These are phyloP conservation scores for Listronotus oregonensis DNA, from an alignment of 1,140 invertebrate genomes.

Conservation along the genomic window DNA sequence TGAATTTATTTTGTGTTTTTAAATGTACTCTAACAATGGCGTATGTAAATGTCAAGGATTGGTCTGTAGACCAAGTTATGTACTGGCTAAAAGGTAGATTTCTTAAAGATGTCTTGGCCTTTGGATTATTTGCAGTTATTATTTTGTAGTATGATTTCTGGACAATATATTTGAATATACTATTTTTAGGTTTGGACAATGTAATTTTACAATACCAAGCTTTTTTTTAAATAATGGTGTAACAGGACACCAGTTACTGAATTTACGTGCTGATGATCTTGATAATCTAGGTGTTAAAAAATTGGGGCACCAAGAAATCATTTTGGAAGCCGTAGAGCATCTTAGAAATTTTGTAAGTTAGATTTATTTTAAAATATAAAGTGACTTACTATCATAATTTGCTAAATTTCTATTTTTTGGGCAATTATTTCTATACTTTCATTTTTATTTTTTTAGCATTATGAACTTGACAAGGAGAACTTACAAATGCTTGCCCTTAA, in stretches of 20 bases:
- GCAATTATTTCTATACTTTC: no score
- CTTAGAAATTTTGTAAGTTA: slow-evolving; percentile 82
- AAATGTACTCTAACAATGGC: slow-evolving; percentile 62
- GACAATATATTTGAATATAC: slow-evolving; percentile 13
- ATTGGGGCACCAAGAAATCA: slow-evolving; percentile 90
- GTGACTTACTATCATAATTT: no score
- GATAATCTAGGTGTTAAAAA: slow-evolving; percentile 82
- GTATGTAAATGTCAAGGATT: slow-evolving; percentile 88
- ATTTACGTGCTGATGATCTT: slow-evolving; percentile 82
- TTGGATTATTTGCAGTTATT: background rate
- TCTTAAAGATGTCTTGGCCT: slow-evolving; percentile 11
- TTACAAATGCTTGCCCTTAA: slow-evolving; percentile 84
- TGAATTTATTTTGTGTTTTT: background rate
- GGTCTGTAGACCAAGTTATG: slow-evolving; percentile 90
- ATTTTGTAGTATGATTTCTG: background rate
- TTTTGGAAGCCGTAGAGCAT: slow-evolving; percentile 88
- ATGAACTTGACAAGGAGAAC: slow-evolving; percentile 88
- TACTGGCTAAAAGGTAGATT: slow-evolving; percentile 86
- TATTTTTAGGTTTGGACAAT: slow-evolving; percentile 76
- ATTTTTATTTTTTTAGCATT: slow-evolving; percentile 72
- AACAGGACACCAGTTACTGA: slow-evolving; percentile 80
- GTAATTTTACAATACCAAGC: slow-evolving; percentile 80
- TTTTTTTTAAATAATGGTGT: slow-evolving; percentile 79
- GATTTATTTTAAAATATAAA: no score
- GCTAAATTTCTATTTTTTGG: no score